Evolutionary conservation across 2,888 invertebrate species (phyloP).

Genomic region (Rugalucina vietnamica): DNA sequence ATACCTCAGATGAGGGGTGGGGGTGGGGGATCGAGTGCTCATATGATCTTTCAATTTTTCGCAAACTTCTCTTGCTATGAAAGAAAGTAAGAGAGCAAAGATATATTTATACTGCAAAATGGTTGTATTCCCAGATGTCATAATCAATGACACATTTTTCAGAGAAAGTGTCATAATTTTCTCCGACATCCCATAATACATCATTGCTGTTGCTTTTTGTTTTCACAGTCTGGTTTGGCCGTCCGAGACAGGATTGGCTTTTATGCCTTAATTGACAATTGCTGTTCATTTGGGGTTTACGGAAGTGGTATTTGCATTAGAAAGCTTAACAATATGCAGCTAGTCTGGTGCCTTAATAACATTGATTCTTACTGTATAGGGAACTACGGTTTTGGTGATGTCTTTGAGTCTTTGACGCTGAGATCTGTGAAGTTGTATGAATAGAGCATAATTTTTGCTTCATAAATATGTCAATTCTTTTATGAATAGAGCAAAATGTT

Average conservation of each 20-base stretch:
- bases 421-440: background rate
- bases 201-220: background rate
- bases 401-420: background rate
- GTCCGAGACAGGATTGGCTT: background rate
- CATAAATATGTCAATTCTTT: background rate
- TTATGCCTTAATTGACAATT: background rate
- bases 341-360: background rate
- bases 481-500: too few species aligned
- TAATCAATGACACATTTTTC: background rate
- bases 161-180: background rate
- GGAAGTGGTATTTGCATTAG: background rate
- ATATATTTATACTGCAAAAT: too few species aligned
- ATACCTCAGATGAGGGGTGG: too few species aligned
- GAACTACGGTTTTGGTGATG: background rate
- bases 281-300: background rate
- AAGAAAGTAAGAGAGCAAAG: too few species aligned
- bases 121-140: background rate
- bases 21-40: too few species aligned
- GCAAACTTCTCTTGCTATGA: too few species aligned
- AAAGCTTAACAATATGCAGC: background rate
- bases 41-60: too few species aligned
- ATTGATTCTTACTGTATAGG: background rate
- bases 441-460: background rate
- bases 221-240: background rate
- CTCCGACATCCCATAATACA: too few species aligned